Evolutionary conservation across 2,113 vertebrate species (phyloP).

Genomic region (Dasyurus viverrinus): DNA sequence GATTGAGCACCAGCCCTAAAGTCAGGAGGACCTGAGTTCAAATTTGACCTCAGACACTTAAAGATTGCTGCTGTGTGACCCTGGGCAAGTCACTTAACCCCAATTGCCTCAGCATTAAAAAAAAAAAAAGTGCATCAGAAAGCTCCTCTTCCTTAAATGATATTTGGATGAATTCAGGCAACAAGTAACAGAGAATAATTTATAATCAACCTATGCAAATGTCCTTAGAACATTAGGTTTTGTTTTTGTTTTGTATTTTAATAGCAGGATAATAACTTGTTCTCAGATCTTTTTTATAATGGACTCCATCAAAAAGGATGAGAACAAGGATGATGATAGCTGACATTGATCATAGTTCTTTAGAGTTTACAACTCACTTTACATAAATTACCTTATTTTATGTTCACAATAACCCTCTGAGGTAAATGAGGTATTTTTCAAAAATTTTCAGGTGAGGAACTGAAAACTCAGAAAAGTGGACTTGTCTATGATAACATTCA

Average conservation of each 20-base stretch:
- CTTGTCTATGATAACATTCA: not conserved
- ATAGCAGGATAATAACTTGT: not conserved
- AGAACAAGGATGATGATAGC: not conserved
- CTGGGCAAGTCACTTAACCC: too few relatives aligned
- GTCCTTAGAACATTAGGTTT: not conserved
- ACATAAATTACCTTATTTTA: too few relatives aligned
- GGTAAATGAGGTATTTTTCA: not conserved
- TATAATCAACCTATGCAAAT: not conserved
- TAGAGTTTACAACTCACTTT: not conserved
- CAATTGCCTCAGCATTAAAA: too few relatives aligned
- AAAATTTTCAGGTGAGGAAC: not conserved
- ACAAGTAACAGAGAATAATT: not conserved
- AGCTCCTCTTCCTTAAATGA: not conserved
- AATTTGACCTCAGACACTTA: too few relatives aligned
- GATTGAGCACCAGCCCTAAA: too few relatives aligned
- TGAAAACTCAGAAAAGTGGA: not conserved
- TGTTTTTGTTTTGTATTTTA: not conserved
- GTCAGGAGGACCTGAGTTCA: too few relatives aligned
- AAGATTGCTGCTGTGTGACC: too few relatives aligned
- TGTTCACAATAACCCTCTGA: not conserved
- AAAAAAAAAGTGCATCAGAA: not conserved
- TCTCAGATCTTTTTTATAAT: not conserved
- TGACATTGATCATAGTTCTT: not conserved
- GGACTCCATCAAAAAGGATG: not conserved
- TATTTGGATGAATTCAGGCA: too few relatives aligned